Percentiles rank a stretch among this genome's conserved stretches.
These are phyloP conservation scores for Phocoena phocoena DNA, from an alignment of 2,113 vertebrate species.

Conservation along the genomic window DNA sequence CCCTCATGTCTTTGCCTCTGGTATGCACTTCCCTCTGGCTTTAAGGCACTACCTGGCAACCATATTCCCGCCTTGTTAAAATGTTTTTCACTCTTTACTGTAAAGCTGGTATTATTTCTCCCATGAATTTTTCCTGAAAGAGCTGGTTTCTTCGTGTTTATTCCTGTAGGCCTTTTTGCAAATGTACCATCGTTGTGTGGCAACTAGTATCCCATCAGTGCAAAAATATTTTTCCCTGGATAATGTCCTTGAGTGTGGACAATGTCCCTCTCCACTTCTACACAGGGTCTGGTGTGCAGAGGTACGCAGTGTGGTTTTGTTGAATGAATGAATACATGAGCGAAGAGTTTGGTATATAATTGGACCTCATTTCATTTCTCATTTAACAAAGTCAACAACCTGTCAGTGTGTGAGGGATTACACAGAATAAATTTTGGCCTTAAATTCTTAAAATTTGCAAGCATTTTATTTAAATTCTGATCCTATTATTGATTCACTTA, in stretches of 20 bases:
- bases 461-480: conserved; percentile 1
- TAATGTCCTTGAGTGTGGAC: background rate
- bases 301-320: background rate
- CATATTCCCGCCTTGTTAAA: background rate
- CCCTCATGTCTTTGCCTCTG: background rate
- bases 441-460: background rate
- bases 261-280: background rate
- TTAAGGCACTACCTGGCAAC: background rate
- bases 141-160: background rate
- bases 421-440: background rate
- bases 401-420: background rate
- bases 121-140: background rate
- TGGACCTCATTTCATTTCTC: background rate
- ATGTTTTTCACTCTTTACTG: background rate
- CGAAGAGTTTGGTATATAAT: background rate
- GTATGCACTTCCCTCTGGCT: background rate
- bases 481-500: background rate
- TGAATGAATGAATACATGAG: background rate
- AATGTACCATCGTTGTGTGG: background rate
- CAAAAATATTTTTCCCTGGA: background rate
- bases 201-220: background rate
- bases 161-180: background rate
- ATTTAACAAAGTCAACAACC: background rate
- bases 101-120: background rate
- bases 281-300: background rate